Evolutionary conservation across 1,140 invertebrate genomes (phyloP).

Genomic region (Philopotamus ludificatus): DNA sequence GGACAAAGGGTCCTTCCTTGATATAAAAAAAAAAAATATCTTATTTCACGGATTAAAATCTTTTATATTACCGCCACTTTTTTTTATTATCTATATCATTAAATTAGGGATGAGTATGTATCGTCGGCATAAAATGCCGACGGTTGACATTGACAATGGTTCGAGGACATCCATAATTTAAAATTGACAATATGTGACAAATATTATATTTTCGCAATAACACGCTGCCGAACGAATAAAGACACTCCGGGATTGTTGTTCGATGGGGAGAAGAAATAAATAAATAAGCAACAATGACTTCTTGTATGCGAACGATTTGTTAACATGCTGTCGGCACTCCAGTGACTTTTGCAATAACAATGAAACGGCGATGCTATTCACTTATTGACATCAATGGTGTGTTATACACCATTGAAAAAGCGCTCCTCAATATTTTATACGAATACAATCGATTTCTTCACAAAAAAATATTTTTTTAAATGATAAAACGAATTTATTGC

Average conservation of each 20-base stretch:
- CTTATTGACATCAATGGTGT: constrained; percentile 19
- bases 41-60: constrained; percentile 36
- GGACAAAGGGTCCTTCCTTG: constrained; percentile 39
- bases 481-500: no score
- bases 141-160: neutral
- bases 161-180: neutral
- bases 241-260: constrained; percentile 26
- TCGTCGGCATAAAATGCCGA: neutral
- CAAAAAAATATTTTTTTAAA: neutral
- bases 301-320: constrained; percentile 31
- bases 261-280: constrained; percentile 28
- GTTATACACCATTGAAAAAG: constrained; percentile 7
- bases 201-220: constrained; percentile 16
- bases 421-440: constrained; percentile 12
- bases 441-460: neutral
- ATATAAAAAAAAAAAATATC: constrained; percentile 42
- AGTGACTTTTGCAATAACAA: constrained; percentile 28
- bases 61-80: neutral
- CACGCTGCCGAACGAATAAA: constrained; percentile 27
- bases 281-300: constrained; percentile 30
- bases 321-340: constrained; percentile 34
- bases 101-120: neutral
- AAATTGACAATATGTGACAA: constrained; percentile 32
- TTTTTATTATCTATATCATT: constrained; percentile 8
- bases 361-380: constrained; percentile 24